These are phyloP conservation scores for Epiblema foenella DNA, from an alignment of 2,888 invertebrate genomes.

Conservation along the genomic window DNA sequence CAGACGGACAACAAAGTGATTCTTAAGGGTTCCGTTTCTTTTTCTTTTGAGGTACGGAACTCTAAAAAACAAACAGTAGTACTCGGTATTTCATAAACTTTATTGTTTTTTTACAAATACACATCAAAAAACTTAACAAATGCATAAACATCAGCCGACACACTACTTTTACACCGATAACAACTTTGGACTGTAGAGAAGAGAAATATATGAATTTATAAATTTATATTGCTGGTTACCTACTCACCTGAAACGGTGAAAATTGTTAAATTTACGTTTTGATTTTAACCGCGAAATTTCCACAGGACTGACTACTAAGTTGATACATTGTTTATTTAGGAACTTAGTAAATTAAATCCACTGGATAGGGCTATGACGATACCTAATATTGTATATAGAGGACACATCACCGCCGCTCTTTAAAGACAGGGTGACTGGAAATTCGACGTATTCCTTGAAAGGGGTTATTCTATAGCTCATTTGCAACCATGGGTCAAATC, in stretches of 20 bases:
- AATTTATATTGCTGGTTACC: neutral
- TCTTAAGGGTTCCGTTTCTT: too few relatives aligned
- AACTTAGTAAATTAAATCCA: neutral
- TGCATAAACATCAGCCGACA: conserved; percentile 74
- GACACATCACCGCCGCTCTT: neutral
- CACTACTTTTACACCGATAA: conserved; percentile 44
- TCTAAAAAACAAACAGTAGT: neutral
- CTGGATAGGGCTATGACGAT: neutral
- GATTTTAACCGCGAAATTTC: neutral
- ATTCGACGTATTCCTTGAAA: too few relatives aligned
- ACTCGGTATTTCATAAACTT: conserved; percentile 57
- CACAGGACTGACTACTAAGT: neutral
- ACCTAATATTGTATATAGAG: neutral
- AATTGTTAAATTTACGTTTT: neutral
- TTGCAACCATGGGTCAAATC: too few relatives aligned
- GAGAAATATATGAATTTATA: neutral
- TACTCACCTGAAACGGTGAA: neutral
- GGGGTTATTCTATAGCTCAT: too few relatives aligned
- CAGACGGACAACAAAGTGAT: too few relatives aligned
- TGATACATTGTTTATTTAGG: neutral
- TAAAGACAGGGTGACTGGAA: too few relatives aligned
- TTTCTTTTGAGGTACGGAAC: too few relatives aligned
- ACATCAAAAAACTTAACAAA: conserved; percentile 73
- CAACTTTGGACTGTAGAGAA: neutral
- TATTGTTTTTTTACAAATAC: conserved; percentile 63